These are phyloP conservation scores for Oreocharis arfaki DNA, from an alignment of 2,113 vertebrate genomes.

Conservation along the genomic window DNA sequence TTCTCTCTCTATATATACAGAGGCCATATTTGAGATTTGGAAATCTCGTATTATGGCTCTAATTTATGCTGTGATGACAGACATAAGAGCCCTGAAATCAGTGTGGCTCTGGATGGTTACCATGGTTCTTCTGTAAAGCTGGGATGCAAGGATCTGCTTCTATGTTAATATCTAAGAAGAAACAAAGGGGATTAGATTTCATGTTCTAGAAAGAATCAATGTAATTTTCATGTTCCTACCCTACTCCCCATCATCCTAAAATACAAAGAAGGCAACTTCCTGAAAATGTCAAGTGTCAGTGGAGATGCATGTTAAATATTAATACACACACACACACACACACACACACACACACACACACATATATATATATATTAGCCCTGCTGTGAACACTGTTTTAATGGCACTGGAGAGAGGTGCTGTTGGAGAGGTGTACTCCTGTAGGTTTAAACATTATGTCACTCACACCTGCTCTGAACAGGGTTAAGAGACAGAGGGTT, in stretches of 20 bases:
- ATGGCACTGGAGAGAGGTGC: background rate
- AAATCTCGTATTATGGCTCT: background rate
- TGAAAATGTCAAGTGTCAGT: background rate
- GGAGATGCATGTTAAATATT: background rate
- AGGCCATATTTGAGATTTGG: background rate
- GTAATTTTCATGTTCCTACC: background rate
- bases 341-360: too few relatives aligned
- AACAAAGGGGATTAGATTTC: background rate
- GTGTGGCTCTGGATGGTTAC: conserved; percentile 16
- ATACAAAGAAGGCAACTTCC: background rate
- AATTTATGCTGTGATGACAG: background rate
- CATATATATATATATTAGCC: background rate
- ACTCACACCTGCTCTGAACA: background rate
- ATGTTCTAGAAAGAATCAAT: background rate
- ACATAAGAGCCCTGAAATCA: background rate
- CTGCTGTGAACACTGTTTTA: background rate
- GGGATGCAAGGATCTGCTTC: background rate
- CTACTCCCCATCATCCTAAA: background rate
- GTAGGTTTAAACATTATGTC: background rate
- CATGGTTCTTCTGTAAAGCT: conserved; percentile 21
- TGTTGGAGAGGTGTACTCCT: background rate
- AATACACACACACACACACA: too few relatives aligned
- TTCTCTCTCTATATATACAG: background rate
- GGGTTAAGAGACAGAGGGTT: background rate
- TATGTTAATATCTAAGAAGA: background rate